phyloP scores from a whole-genome alignment of 1,140 invertebrate genomes.

The Archegozetes longisetosus region DNA sequence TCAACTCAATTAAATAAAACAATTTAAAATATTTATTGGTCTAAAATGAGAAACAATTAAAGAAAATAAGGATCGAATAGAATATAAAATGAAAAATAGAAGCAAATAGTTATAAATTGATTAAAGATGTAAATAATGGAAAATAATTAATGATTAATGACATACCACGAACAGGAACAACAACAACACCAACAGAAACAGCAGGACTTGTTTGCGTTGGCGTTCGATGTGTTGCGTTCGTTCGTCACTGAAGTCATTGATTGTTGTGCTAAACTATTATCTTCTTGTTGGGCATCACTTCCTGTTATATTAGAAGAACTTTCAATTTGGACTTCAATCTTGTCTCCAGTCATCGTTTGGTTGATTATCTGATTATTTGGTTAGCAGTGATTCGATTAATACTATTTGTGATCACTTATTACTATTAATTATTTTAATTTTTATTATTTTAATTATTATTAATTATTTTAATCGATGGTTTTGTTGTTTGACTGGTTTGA shows the following conservation, averaged over 20 bases:
- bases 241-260: neutral
- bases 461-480: neutral
- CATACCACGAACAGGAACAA: slow-evolving; percentile 28
- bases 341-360: slow-evolving; percentile 13
- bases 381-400: too few relatives aligned
- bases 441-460: neutral
- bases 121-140: too few relatives aligned
- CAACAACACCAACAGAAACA: slow-evolving; percentile 30
- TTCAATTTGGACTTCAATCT: slow-evolving; percentile 12
- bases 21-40: too few relatives aligned
- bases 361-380: neutral
- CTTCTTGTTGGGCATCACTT: slow-evolving; percentile 6
- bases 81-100: too few relatives aligned
- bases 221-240: neutral
- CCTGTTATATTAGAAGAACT: slow-evolving; percentile 4
- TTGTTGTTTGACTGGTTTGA: too few relatives aligned
- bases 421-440: neutral
- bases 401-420: neutral
- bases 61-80: too few relatives aligned
- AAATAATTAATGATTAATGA: slow-evolving; percentile 2
- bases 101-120: too few relatives aligned
- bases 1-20: too few relatives aligned
- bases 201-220: slow-evolving; percentile 22
- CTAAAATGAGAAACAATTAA: too few relatives aligned
- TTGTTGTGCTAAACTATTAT: slow-evolving; percentile 2